These are phyloP conservation scores for Chrysodeixis includens DNA, from an alignment of 2,888 invertebrate species.

Conservation along the genomic window DNA sequence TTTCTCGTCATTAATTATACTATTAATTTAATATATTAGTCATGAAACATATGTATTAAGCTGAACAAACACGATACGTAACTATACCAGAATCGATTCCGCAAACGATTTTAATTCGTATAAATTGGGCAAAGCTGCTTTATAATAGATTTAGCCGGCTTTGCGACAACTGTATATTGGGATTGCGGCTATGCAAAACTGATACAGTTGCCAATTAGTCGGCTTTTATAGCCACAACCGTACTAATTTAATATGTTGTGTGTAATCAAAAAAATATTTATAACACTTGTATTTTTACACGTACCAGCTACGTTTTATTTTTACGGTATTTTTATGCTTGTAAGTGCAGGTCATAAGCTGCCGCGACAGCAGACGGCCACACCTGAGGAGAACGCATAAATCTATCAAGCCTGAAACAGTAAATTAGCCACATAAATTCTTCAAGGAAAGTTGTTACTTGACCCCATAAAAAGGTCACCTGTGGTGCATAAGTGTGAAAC, in stretches of 20 bases:
- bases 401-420: conserved; percentile 66
- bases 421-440: conserved; percentile 70
- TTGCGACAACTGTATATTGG: conserved; percentile 65
- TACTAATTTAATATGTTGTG: conserved; percentile 45
- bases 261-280: conserved; percentile 31
- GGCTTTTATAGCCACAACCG: conserved; percentile 60
- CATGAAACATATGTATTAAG: conserved; percentile 14
- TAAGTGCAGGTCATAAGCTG: conserved; percentile 16
- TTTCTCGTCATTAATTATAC: background rate
- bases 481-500: conserved; percentile 21
- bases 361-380: conserved; percentile 51
- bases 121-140: conserved; percentile 71
- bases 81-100: conserved; percentile 54
- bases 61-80: conserved; percentile 47
- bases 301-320: conserved; percentile 6
- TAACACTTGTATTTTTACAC: conserved; percentile 1
- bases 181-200: conserved; percentile 65
- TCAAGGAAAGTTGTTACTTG: conserved; percentile 53
- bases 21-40: background rate
- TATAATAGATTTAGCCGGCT: conserved; percentile 70
- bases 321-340: conserved; percentile 36
- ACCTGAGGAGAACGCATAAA: conserved; percentile 65
- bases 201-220: conserved; percentile 69
- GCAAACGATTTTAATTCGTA: conserved; percentile 68
- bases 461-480: conserved; percentile 52